A percentile compares a stretch with the other conserved stretches of the same genome.
phyloP scores from a whole-genome alignment of 2,797 vertebrate genomes.

The Bovichtus diacanthus region DNA sequence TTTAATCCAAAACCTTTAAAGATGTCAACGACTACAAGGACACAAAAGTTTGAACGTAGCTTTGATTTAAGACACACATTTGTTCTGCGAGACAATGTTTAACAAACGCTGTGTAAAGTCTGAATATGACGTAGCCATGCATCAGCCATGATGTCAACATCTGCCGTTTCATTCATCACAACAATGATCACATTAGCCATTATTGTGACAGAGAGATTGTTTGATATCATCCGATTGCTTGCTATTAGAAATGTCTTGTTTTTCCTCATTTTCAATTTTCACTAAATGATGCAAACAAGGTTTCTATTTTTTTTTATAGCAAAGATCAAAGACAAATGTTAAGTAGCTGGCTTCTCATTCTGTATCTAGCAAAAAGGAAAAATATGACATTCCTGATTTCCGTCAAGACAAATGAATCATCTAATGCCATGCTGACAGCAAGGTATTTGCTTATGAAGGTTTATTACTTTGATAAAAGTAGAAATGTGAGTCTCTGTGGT shows the following conservation, averaged over 20 bases:
- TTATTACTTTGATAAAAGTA: conserved; percentile 39
- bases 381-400: conserved; percentile 30
- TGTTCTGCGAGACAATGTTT: conserved; percentile 47
- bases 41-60: conserved; percentile 58
- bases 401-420: conserved; percentile 26
- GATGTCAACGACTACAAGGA: conserved; percentile 38
- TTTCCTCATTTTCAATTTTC: neutral
- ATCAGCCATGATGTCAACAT: conserved; percentile 9
- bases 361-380: conserved; percentile 7
- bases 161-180: conserved; percentile 14
- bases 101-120: conserved; percentile 15
- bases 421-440: conserved; percentile 19
- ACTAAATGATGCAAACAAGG: conserved; percentile 27
- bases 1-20: conserved; percentile 1
- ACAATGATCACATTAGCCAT: conserved; percentile 23
- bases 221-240: conserved; percentile 5
- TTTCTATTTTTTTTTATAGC: neutral
- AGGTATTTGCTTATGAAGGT: conserved; percentile 3
- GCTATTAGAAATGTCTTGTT: conserved; percentile 22
- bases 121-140: conserved; percentile 1
- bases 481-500: conserved; percentile 28
- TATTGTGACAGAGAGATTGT: conserved; percentile 2
- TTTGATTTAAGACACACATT: conserved; percentile 51
- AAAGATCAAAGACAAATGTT: conserved; percentile 18
- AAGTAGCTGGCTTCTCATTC: conserved; percentile 1